Evolutionary conservation across 2,797 vertebrate genomes (phyloP).

Genomic region (Podarcis siculus): DNA sequence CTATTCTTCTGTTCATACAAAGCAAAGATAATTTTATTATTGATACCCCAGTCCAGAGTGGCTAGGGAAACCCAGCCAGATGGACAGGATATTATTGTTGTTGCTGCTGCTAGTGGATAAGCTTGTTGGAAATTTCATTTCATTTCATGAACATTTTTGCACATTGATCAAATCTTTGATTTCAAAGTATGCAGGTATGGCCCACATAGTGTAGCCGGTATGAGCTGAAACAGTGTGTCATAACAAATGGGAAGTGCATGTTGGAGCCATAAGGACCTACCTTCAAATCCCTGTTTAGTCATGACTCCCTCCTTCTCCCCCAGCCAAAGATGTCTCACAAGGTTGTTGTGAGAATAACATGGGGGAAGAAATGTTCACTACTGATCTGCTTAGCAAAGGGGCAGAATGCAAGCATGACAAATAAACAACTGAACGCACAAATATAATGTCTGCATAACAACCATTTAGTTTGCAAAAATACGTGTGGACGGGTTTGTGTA

Average conservation of each 20-base stretch:
- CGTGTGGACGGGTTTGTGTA: conserved; percentile 61
- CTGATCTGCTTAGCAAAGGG: neutral
- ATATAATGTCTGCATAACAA: neutral
- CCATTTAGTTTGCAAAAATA: conserved; percentile 40
- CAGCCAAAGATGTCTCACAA: neutral
- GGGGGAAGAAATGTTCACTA: neutral
- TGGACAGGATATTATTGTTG: no score
- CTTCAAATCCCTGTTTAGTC: neutral
- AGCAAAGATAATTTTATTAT: no score
- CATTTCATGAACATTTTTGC: neutral
- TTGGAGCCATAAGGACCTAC: neutral
- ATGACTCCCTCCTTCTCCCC: neutral
- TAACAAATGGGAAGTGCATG: neutral
- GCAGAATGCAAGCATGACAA: neutral
- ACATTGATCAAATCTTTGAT: neutral
- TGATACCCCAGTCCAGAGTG: no score
- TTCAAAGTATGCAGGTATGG: neutral
- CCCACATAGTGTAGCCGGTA: neutral
- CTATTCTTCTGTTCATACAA: neutral
- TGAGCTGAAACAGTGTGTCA: neutral
- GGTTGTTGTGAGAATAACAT: neutral
- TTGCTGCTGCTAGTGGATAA: neutral
- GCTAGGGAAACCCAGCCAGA: no score
- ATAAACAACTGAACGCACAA: neutral
- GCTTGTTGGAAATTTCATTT: neutral